Conservation (phyloP, 2,797 vertebrate species). For the Loriculus beryllinus region DNA sequence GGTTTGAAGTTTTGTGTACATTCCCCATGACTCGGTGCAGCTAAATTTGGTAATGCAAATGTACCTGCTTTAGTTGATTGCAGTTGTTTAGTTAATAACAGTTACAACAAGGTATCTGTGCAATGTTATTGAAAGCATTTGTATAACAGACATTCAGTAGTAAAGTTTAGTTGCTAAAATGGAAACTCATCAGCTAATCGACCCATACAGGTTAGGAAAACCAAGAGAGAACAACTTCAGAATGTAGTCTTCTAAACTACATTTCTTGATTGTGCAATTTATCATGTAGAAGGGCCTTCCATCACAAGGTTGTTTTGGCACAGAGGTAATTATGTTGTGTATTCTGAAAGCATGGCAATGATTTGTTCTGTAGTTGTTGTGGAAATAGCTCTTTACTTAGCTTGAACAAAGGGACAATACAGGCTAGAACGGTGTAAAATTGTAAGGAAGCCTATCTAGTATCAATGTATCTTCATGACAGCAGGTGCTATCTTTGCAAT, state of each 20-base stretch:
- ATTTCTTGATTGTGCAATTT: background rate
- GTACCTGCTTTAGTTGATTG: background rate
- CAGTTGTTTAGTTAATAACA: background rate
- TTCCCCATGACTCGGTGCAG: background rate
- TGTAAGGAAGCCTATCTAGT: background rate
- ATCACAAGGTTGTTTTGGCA: constrained; percentile 26
- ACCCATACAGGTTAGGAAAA: background rate
- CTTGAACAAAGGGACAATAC: constrained; percentile 3
- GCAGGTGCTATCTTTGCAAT: background rate
- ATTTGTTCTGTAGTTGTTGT: constrained; percentile 6
- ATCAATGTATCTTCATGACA: constrained; percentile 7
- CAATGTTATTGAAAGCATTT: background rate
- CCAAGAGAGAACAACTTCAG: background rate
- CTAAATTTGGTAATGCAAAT: background rate
- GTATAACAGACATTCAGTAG: background rate
- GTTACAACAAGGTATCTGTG: background rate
- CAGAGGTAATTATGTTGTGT: background rate
- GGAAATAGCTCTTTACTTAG: constrained; percentile 30
- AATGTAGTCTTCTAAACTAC: background rate
- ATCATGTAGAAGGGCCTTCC: constrained; percentile 15
- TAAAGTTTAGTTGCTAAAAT: background rate
- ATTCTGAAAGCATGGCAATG: constrained; percentile 21
- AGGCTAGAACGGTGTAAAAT: background rate
- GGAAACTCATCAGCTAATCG: background rate
- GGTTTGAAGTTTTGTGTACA: background rate